Evolutionary conservation across 2,797 vertebrate genomes (phyloP).

Genomic region (Sternarchorhynchus goeldii): DNA sequence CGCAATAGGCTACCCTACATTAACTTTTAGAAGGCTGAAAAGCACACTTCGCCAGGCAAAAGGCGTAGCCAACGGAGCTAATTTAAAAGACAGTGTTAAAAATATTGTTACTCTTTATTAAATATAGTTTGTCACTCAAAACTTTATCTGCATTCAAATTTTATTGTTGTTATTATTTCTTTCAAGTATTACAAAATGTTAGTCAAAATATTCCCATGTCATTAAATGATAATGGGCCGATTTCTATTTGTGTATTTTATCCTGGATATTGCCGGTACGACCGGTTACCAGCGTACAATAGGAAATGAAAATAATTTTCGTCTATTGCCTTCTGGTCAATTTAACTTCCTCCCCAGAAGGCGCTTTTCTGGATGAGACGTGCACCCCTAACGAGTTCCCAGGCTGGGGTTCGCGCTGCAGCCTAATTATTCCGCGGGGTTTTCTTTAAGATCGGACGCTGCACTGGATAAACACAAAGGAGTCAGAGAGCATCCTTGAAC

Average conservation of each 20-base stretch:
- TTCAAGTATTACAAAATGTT: background rate
- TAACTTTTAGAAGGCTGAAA: conserved; percentile 45
- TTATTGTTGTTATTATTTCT: background rate
- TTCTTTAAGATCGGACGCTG: conserved; percentile 97
- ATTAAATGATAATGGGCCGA: conserved; percentile 53
- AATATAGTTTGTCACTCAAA: background rate
- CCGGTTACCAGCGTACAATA: conserved; percentile 85
- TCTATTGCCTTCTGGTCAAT: conserved; percentile 99
- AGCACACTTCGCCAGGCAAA: conserved; percentile 10
- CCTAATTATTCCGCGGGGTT: conserved; percentile 94
- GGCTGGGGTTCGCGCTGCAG: conserved; percentile 84
- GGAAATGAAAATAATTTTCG: conserved; percentile 99
- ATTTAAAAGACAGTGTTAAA: conserved; percentile 9
- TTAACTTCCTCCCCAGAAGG: conserved; percentile 92
- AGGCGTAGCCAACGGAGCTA: background rate
- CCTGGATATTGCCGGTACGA: conserved; percentile 67
- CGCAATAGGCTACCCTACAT: conserved; percentile 40
- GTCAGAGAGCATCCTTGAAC: conserved; percentile 99
- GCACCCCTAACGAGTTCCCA: conserved; percentile 91
- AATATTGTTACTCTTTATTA: background rate
- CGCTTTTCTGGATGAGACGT: conserved; percentile 92
- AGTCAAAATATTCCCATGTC: conserved; percentile 19
- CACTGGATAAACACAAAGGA: conserved; percentile 99
- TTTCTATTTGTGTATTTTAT: conserved; percentile 63
- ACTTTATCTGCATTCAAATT: background rate